Evolutionary conservation across 2,113 vertebrate genomes (phyloP).

Genomic region (Xiphorhynchus elegans): DNA sequence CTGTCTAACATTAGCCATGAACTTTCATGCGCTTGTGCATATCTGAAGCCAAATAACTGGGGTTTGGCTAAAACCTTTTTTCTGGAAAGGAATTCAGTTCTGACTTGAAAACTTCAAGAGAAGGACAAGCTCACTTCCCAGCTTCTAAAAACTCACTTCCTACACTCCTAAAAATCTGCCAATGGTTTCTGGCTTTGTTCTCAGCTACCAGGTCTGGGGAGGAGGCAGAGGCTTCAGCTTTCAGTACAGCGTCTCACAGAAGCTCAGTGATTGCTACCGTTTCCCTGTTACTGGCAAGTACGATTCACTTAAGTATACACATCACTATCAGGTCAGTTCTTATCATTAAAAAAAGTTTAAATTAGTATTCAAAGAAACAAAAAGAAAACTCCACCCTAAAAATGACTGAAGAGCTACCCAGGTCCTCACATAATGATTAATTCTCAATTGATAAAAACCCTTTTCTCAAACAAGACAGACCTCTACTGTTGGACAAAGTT

Average conservation of each 20-base stretch:
- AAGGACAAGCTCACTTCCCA: background rate
- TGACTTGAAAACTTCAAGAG: background rate
- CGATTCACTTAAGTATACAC: fast-evolving
- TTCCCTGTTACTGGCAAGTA: background rate
- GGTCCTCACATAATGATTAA: background rate
- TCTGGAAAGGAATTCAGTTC: background rate
- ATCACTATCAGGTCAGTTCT: background rate
- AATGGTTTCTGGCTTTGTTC: background rate
- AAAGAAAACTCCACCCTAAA: background rate
- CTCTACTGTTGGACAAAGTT: constrained; percentile 1
- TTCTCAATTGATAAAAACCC: background rate
- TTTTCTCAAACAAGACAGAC: constrained; percentile 21
- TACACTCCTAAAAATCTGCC: background rate
- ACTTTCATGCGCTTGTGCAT: background rate
- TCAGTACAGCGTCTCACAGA: background rate
- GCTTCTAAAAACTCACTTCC: background rate
- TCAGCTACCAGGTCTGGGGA: background rate
- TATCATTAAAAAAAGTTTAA: background rate
- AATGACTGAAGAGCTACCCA: background rate
- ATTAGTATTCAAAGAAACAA: background rate
- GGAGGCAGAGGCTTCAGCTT: background rate
- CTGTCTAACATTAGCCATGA: background rate
- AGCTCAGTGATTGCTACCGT: background rate
- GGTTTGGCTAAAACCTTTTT: background rate
- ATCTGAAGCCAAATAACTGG: background rate